A percentile compares a stretch with the other conserved stretches of the same genome.
Conservation (phyloP, 2,888 invertebrate genomes). For the Eristalinus sepulchralis region DNA sequence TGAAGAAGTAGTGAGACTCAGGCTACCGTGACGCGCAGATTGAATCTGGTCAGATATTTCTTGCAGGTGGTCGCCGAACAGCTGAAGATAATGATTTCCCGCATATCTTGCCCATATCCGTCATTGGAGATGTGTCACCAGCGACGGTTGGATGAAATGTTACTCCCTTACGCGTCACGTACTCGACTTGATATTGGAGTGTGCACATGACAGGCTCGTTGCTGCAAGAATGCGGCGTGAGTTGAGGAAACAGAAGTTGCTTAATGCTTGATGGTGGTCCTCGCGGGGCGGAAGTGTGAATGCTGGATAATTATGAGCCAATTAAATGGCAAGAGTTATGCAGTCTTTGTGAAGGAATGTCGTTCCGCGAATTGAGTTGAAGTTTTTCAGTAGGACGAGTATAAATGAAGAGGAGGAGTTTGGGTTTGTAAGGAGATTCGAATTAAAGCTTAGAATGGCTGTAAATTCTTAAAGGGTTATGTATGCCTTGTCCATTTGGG, state of each 20-base stretch:
- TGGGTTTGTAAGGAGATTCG: not conserved
- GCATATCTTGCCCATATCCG: constrained; percentile 20
- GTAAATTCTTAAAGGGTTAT: no score
- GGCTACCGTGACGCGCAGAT: not conserved
- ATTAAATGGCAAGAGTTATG: not conserved
- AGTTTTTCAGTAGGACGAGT: not conserved
- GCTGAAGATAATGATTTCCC: not conserved
- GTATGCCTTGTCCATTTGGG: no score
- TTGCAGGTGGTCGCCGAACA: not conserved
- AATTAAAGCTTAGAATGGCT: not conserved
- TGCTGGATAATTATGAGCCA: not conserved
- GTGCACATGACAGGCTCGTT: not conserved
- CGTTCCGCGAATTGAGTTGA: not conserved
- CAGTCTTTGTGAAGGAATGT: not conserved
- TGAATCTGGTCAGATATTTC: not conserved
- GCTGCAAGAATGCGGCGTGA: not conserved
- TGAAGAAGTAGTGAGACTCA: not conserved
- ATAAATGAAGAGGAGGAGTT: not conserved
- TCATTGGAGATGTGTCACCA: constrained; percentile 3
- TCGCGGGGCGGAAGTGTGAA: not conserved
- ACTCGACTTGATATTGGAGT: not conserved
- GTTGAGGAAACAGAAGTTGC: not conserved
- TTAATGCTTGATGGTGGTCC: not conserved
- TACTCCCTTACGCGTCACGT: constrained; percentile 4
- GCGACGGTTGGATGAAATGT: not conserved